phyloP scores from a whole-genome alignment of 2,113 vertebrate genomes.

The Castor canadensis region DNA sequence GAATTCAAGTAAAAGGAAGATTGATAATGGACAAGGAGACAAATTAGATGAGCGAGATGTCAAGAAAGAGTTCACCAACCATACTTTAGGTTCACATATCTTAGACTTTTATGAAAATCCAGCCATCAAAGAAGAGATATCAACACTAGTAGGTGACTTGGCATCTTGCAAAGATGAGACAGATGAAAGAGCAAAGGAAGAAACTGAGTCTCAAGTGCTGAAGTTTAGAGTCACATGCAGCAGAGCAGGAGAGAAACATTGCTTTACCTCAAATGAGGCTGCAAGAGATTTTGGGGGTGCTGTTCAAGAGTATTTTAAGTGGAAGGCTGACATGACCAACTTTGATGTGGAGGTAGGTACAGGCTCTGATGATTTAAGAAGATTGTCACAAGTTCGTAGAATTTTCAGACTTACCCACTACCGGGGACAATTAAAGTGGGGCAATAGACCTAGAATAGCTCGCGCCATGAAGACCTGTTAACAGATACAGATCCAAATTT shows the following conservation, averaged over 20 bases:
- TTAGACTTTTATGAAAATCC: slow-evolving; percentile 55
- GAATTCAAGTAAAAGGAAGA: slow-evolving; percentile 74
- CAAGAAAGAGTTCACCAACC: slow-evolving; percentile 11
- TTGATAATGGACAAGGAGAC: slow-evolving; percentile 53
- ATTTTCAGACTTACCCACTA: background rate
- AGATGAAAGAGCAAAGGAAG: slow-evolving; percentile 29
- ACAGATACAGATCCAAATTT: background rate
- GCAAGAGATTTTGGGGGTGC: slow-evolving; percentile 97
- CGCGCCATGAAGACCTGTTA: background rate
- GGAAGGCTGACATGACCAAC: slow-evolving; percentile 99
- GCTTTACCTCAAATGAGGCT: slow-evolving; percentile 95
- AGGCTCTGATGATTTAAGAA: background rate
- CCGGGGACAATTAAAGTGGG: background rate
- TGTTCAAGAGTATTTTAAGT: slow-evolving; percentile 95
- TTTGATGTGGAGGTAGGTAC: slow-evolving; percentile 98
- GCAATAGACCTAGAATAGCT: background rate
- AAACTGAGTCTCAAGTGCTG: slow-evolving; percentile 75
- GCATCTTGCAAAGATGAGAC: slow-evolving; percentile 23
- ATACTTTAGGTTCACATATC: slow-evolving; percentile 22
- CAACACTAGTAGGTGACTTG: slow-evolving; percentile 52
- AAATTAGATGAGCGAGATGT: slow-evolving; percentile 12
- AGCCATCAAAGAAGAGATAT: slow-evolving; percentile 38
- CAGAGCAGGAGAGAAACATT: slow-evolving; percentile 95
- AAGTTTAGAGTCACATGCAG: slow-evolving; percentile 97
- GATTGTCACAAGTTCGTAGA: background rate